phyloP scores from a whole-genome alignment of 2,797 vertebrate genomes.

The Girardinus metallicus region DNA sequence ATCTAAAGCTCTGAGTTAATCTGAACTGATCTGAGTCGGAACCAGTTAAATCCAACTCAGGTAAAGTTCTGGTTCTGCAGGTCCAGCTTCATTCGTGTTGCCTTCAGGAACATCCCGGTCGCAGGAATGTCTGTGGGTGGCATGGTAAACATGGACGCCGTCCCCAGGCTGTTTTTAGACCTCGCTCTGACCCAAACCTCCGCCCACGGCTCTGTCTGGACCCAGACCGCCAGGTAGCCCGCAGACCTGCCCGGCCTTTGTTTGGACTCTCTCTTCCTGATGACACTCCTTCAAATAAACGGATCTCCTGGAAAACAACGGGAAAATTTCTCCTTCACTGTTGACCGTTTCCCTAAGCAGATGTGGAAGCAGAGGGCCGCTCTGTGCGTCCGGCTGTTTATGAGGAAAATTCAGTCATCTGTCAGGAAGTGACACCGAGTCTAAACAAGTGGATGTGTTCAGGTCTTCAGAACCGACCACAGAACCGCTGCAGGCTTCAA shows the following conservation, averaged over 20 bases:
- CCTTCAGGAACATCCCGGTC: background rate
- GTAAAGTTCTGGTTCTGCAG: background rate
- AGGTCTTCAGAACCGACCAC: constrained; percentile 4
- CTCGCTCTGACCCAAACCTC: constrained; percentile 48
- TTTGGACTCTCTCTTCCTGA: constrained; percentile 78
- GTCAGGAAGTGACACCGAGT: background rate
- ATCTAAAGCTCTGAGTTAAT: background rate
- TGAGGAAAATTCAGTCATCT: constrained; percentile 19
- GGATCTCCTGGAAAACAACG: constrained; percentile 50
- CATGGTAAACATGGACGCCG: constrained; percentile 49
- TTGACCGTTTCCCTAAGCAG: constrained; percentile 52
- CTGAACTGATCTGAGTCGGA: background rate
- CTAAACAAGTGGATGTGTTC: constrained; percentile 10
- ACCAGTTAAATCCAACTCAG: background rate
- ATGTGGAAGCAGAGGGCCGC: constrained; percentile 49
- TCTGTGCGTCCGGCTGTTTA: constrained; percentile 2
- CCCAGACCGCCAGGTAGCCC: constrained; percentile 46
- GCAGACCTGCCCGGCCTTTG: constrained; percentile 63
- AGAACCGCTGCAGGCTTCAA: background rate
- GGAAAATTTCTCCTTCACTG: constrained; percentile 58
- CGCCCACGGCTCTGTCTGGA: constrained; percentile 43
- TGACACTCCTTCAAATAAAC: constrained; percentile 81
- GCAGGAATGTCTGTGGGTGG: constrained; percentile 38
- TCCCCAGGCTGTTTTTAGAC: constrained; percentile 25
- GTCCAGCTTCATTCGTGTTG: background rate